These are phyloP conservation scores for Rhopalosiphum maidis DNA, from an alignment of 1,140 invertebrate species.

Conservation along the genomic window DNA sequence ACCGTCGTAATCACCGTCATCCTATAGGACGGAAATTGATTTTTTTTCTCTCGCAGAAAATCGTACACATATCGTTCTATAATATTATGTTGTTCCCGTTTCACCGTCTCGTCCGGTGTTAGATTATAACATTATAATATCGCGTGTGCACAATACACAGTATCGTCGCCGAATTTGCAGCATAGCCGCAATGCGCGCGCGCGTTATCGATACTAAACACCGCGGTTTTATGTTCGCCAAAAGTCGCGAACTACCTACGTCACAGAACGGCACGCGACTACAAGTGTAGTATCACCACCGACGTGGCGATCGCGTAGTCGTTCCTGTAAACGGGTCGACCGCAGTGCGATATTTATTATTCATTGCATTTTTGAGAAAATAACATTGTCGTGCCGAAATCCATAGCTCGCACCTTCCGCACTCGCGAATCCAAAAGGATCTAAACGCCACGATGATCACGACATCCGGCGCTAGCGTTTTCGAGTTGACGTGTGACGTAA, in stretches of 20 bases:
- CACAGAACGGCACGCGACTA: neutral
- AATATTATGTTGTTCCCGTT: neutral
- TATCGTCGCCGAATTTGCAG: neutral
- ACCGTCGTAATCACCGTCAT: neutral
- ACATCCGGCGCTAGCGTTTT: neutral
- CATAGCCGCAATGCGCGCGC: too few species aligned
- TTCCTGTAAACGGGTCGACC: too few species aligned
- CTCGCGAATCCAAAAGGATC: neutral
- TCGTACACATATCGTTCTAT: neutral
- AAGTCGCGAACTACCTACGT: neutral
- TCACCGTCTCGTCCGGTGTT: neutral
- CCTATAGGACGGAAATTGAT: neutral
- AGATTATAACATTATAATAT: neutral
- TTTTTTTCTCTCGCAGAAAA: neutral
- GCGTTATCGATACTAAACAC: neutral
- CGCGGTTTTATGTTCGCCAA: neutral
- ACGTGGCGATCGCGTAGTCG: neutral
- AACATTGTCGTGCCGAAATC: neutral
- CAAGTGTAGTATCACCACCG: neutral
- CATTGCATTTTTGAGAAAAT: neutral
- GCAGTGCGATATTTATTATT: neutral
- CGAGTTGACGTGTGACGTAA: neutral
- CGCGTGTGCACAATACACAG: neutral
- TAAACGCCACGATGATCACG: neutral
- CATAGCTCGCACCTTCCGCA: neutral